Percentiles rank a stretch among this genome's conserved stretches.
Conservation (phyloP, 2,888 invertebrate genomes). For the Frankliniella fusca region DNA sequence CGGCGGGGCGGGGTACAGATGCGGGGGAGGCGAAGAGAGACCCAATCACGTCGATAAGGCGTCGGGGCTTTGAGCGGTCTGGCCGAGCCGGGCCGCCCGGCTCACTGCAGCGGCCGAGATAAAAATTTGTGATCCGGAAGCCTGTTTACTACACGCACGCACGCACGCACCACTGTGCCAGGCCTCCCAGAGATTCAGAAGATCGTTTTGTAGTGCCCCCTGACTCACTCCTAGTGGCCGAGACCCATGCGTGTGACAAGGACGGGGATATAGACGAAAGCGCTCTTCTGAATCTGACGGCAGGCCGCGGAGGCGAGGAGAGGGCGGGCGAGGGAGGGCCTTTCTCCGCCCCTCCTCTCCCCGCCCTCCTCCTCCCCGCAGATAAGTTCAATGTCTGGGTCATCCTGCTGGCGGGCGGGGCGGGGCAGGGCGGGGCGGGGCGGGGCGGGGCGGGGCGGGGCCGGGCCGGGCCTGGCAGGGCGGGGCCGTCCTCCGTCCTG, state of each 20-base stretch:
- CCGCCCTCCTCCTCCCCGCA: not conserved
- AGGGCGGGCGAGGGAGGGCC: not conserved
- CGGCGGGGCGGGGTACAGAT: not conserved
- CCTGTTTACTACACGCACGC: no score
- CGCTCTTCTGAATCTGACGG: not conserved
- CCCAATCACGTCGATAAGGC: not conserved
- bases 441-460: not conserved
- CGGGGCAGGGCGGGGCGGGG: not conserved
- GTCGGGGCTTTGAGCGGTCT: not conserved
- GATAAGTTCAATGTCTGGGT: conserved; percentile 13
- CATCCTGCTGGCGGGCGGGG: not conserved
- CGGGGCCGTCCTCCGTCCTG: no score
- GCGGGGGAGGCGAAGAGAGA: no score
- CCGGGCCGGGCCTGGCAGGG: not conserved
- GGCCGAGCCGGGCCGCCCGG: no score
- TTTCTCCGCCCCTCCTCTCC: no score
- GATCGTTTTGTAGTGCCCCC: no score
- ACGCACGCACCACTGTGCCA: no score
- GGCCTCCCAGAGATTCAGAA: no score
- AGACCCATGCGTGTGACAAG: no score
- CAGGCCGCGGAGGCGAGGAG: not conserved
- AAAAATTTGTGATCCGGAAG: no score
- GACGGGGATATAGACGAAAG: not conserved
- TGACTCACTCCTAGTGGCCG: no score
- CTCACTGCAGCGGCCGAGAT: no score